Evolutionary conservation across 2,113 vertebrate species (phyloP), one percentile per base, ranked within the genome.

Genomic region (Xiphophorus hellerii): DNA sequence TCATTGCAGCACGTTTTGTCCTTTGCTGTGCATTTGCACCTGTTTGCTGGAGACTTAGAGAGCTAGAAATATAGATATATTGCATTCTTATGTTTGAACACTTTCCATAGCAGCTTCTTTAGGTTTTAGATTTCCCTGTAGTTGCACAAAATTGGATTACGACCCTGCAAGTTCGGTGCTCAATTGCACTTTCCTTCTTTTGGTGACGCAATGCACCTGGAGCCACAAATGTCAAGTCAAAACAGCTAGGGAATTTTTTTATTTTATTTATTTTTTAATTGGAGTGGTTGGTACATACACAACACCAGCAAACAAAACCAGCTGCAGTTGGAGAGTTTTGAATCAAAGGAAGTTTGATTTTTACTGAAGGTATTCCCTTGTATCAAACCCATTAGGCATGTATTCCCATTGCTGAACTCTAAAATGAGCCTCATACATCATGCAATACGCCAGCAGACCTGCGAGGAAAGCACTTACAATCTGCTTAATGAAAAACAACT

Each of bases 401-500:
- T 61, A 85, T 69, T 89, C 75, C 82, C 74, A 70, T 72, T 87
- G 85, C 85, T 81, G 73, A 58, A 66, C 72, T 79, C 77, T 44
- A 28, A 92, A 88, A 90, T 86, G 78, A 87, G 82, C 76, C 85
- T 83, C 84, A 85, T 90, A 79, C 77, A 92, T 87, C 86, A 87
- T 67, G 60, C 63, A 68, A 74, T 72, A 62, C 66, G 62, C 15
- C 71, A 73, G 63, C 64, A 74, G 75, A 78, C 58, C 75, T 69
- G 77, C 75, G 69, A 0, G 17, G 54, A 81, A 83, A 81, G 66
- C 74, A 44, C 66, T 82, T 67, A 22, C 62, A 79, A 86, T 77
- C 33, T 27, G 39, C 84, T 77, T 73, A 80, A 87, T 85, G 74
- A 87, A 85, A 84, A 86, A 77, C 66, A 82, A 83, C 33, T 85